Evolutionary conservation across 2,113 vertebrate genomes (phyloP), one percentile per base, ranked within the genome.

Genomic region (Rostratula benghalensis): DNA sequence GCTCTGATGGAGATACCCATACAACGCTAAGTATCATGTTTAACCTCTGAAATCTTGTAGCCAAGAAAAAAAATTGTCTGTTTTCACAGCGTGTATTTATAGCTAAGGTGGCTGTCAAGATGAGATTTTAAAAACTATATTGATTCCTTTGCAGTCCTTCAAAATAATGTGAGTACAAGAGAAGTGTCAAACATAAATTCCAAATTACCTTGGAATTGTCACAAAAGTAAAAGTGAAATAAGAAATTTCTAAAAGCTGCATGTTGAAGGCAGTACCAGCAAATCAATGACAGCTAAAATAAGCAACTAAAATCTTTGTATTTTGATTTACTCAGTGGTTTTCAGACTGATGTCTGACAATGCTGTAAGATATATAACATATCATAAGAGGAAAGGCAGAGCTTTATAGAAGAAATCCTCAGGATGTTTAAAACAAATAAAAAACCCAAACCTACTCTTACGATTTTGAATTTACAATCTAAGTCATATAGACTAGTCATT

Each of bases 151-250:
- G 2, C 23, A 70, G 37, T n/a, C 25, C 83, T 90, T 93, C 71
- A 83, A 94, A 93, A 88, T 61, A 93, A 76, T 51, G 39, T 76
- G 31, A 63, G 30, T 80, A n/a, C 15, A 54, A 80, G 68, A 87
- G n/a, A 65, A 28, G 13, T 65, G 57, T 43, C 54, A 92, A 85
- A 69, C 3, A 22, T 50, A 6, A 91, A 83, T 60, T 81, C 48
- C 14, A 83, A 88, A 61, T 73, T 70, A n/a, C n/a, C 33, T 84
- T 71, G 23, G 30, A 76, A 90, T 11, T 65, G 46, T 35, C 65
- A 91, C 33, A 74, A 71, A 94, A 87, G 23, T 51, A 67, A 69
- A 90, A 87, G 11, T 1, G 20, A 91, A 94, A 77, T 37, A 86
- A 87, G 21, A 80, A 30, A 71, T 56, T 82, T 90, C 48, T 88